Conservation (phyloP, 2,888 invertebrate genomes). For the Rhingia rostrata region DNA sequence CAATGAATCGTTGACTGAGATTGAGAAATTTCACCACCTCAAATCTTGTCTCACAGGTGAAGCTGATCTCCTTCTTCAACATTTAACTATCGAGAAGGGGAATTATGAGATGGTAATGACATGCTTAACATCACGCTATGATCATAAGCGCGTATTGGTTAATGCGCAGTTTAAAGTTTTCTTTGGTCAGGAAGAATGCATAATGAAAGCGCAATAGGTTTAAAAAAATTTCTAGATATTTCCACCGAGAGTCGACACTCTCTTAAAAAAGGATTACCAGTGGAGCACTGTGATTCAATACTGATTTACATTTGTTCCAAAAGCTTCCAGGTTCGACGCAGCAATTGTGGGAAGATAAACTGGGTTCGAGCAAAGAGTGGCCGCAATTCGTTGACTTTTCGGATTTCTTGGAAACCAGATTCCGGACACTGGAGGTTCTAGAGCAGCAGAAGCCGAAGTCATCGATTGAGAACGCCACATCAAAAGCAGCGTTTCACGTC, state of each 20-base stretch:
- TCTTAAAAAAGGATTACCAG: constrained; percentile 3
- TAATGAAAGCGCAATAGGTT: not conserved
- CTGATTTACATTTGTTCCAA: constrained; percentile 19
- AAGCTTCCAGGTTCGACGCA: constrained; percentile 24
- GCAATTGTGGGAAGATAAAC: constrained; percentile 26
- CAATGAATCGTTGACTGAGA: constrained; percentile 9
- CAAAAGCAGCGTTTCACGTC: constrained; percentile 5
- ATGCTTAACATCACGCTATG: constrained; percentile 18
- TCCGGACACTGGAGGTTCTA: constrained; percentile 2
- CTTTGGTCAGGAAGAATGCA: constrained; percentile 5
- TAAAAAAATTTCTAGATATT: constrained; percentile 14
- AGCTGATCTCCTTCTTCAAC: constrained; percentile 12
- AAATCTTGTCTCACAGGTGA: constrained; percentile 13
- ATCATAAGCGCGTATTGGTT: constrained; percentile 28
- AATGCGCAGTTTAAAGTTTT: constrained; percentile 19
- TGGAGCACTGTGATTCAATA: constrained; percentile 28
- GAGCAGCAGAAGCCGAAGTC: not conserved
- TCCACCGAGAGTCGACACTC: constrained; percentile 18
- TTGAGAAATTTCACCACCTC: constrained; percentile 16
- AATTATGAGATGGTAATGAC: constrained; percentile 14
- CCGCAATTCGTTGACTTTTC: constrained; percentile 3
- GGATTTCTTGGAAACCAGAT: constrained; percentile 20
- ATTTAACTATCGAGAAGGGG: not conserved
- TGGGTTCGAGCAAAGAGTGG: not conserved
- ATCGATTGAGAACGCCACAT: not conserved